Evolutionary conservation across 2,888 invertebrate species (phyloP).

Genomic region (Ectemnius continuus): DNA sequence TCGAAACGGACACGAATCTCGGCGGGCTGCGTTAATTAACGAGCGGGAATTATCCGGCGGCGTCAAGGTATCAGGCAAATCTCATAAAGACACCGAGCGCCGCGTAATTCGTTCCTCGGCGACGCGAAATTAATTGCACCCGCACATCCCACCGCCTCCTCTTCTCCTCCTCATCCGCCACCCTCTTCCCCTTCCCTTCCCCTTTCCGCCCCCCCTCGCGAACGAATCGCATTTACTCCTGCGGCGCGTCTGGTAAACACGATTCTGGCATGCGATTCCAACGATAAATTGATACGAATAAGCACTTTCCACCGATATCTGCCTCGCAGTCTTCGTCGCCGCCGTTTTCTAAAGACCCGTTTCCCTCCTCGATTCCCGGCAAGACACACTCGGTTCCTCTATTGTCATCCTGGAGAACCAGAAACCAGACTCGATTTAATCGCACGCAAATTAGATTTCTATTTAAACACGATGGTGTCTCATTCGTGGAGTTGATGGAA

Average conservation of each 20-base stretch:
- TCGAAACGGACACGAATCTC: not conserved
- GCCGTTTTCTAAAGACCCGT: slow-evolving; percentile 1
- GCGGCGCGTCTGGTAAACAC: slow-evolving; percentile 14
- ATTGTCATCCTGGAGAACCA: not conserved
- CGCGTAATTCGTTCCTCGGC: slow-evolving; percentile 34
- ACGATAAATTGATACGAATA: slow-evolving; percentile 19
- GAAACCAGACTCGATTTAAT: too few relatives aligned
- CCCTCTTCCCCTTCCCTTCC: not conserved
- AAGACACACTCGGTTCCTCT: not conserved
- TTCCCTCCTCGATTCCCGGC: not conserved
- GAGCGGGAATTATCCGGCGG: not conserved
- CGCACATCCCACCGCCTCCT: slow-evolving; percentile 1
- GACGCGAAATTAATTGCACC: slow-evolving; percentile 20
- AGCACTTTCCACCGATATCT: not conserved
- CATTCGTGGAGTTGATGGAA: too few relatives aligned
- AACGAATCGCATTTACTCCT: too few relatives aligned
- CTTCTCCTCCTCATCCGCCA: slow-evolving; percentile 13
- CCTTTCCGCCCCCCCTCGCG: too few relatives aligned
- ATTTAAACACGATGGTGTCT: too few relatives aligned
- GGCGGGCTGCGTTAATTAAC: slow-evolving; percentile 4
- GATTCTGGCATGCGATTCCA: slow-evolving; percentile 14
- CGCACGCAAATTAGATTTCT: too few relatives aligned
- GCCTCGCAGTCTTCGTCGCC: not conserved
- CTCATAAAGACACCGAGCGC: slow-evolving; percentile 12
- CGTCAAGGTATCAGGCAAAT: slow-evolving; percentile 7